Base-by-base conservation (phyloP, 2,888 invertebrate genomes). In the Ormyrus nitidulus region DNA sequence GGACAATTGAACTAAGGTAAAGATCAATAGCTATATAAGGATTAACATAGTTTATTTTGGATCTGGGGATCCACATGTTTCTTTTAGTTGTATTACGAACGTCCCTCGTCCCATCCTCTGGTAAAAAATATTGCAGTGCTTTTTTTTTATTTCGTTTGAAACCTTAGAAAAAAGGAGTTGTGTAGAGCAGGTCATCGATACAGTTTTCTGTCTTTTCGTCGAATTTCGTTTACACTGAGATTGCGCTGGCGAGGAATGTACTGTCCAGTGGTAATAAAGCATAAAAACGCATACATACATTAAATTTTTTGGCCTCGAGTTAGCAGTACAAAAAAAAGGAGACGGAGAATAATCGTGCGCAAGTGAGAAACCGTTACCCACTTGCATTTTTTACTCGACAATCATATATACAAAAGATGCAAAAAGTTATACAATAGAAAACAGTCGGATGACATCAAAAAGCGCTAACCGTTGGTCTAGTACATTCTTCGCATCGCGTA, bases 71-170 rank as follows among this genome's bases (percentile, higher is more conserved):
- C 72, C 71, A 73, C 73, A 80, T 77, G 66, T 80, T 80, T 80
- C 56, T 58, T 84, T 80, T 85, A 78, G 76, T 84, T 83, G 82
- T 81, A 83, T 84, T 85, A 87, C 83, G 83, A 87, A 86, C 86
- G 85, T 87, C 87, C 88, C 88, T 86, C 86, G 88, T 87, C 84
- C 86, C 88, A 89, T 89, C 88, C 87, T 89, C 88, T 88, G 89
- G 86, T 89, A 89, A 90, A 90, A 90, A 90, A 88, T 89, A 90
- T 89, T 89, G 88, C 88, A 88, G 86, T 85, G 86, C 74, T 77
- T 84, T 86, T 83, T 34, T 34, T 84, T 83, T 82, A 66, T 73
- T 80, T 77, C n/a, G 7, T 77, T 79, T 82, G 77, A 80, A 86
- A 85, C 79, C 77, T 85, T 88, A 87, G 84, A 88, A 87, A 87